A percentile compares a stretch with the other conserved stretches of the same genome.
These are phyloP conservation scores for Porites divaricata DNA, from an alignment of 92 coral and sea anemone genomes.

Conservation along the genomic window DNA sequence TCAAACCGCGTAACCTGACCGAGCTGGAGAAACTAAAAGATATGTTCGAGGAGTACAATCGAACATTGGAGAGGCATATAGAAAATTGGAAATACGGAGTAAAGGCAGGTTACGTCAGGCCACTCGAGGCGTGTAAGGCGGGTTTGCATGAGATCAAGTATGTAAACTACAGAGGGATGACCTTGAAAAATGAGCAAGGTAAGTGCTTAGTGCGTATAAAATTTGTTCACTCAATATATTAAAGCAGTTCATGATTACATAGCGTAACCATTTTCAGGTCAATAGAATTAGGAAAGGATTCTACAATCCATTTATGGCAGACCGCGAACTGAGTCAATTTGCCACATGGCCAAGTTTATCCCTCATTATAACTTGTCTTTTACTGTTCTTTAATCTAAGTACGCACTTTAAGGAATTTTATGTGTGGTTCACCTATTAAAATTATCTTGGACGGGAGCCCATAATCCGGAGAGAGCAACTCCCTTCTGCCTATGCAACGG, in stretches of 20 bases:
- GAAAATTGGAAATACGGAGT: conserved; percentile 73
- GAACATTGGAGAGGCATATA: conserved; percentile 56
- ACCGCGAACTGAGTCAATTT: too few relatives aligned
- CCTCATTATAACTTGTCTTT: too few relatives aligned
- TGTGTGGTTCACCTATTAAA: too few relatives aligned
- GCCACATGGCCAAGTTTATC: too few relatives aligned
- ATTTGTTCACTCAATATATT: background rate
- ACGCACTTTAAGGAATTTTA: too few relatives aligned
- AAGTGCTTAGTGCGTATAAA: background rate
- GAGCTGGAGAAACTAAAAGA: conserved; percentile 51
- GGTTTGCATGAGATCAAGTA: conserved; percentile 58
- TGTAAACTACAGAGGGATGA: conserved; percentile 14
- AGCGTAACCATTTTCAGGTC: too few relatives aligned
- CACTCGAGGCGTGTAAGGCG: conserved; percentile 49
- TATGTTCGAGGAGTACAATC: conserved; percentile 40
- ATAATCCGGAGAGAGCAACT: too few relatives aligned
- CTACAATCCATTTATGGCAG: too few relatives aligned
- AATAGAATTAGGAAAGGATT: too few relatives aligned
- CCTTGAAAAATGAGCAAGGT: conserved; percentile 29
- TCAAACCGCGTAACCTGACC: conserved; percentile 45
- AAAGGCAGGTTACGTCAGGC: conserved; percentile 70
- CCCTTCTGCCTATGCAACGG: too few relatives aligned
- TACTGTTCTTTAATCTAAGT: too few relatives aligned
- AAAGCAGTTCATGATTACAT: background rate
- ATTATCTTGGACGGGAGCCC: too few relatives aligned